Base-by-base conservation (phyloP, 2,888 invertebrate species). In the Frankliniella intonsa region DNA sequence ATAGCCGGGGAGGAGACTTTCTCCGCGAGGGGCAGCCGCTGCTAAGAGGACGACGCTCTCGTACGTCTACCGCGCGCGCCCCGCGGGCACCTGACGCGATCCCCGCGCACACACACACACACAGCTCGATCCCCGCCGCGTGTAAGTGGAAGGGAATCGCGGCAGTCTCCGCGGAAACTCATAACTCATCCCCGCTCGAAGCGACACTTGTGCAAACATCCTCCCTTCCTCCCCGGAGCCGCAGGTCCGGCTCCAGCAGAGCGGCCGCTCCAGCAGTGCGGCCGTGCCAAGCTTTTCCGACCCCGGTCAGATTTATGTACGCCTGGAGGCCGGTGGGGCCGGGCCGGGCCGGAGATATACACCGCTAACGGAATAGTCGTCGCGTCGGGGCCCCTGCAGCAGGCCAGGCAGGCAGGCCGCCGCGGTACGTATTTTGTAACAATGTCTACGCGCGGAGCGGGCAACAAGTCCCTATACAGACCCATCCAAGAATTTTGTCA, bases 161-260 rank as follows among this genome's bases (percentile, higher is more conserved):
- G 69, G 69, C 55, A 19, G 55, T 55, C 55, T 55, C 55, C 19
- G 19, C 69, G 69, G 69, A 76, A 76, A 76, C 69, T 25, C 69
- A 76, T 76, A 76, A 76, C 25, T 76, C 69, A 76, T 76, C 69
- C 69, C 69, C 25, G 69, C 69, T 76, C 69, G 69, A 76, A 76
- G 69, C 69, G 69, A 25, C 69, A 76, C 69, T 76, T 76, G 69
- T 76, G 69, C 69, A 76, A 76, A 76, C 69, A 76, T 76, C 69
- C 69, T 76, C 69, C 38, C 69, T 76, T 22, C 69, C 69, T 3
- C 38, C 38, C 8, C 25, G 69, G 69, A 11, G n/a, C 55, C 10
- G 25, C 25, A 8, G 69, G 8, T n/a, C n/a, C 19, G 69, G 69
- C 14, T 14, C 55, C 55, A 55, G 55, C 55, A 8, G 55, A 5